Conservation (phyloP, 2,888 invertebrate genomes). For the Parelbella ahira region DNA sequence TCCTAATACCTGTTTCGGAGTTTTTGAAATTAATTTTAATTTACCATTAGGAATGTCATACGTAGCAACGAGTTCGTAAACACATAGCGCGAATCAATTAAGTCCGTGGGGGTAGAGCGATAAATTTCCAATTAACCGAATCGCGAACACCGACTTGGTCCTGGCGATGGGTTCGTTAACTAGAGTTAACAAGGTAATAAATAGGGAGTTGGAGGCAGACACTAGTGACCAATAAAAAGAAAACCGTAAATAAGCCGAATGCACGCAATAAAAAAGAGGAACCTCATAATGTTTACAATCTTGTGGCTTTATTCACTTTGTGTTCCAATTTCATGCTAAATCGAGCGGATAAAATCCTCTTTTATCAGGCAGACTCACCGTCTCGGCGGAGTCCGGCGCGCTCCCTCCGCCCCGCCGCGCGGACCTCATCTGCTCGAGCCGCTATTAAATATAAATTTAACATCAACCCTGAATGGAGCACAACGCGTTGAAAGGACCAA, state of each 20-base stretch:
- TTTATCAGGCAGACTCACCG: conserved; percentile 77
- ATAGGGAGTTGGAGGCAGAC: conserved; percentile 61
- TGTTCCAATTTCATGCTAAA: conserved; percentile 81
- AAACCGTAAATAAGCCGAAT: conserved; percentile 74
- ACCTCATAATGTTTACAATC: conserved; percentile 80
- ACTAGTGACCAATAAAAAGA: conserved; percentile 70
- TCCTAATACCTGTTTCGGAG: conserved; percentile 40
- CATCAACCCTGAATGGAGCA: conserved; percentile 60
- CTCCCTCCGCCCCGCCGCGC: conserved; percentile 30
- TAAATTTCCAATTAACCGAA: conserved; percentile 71
- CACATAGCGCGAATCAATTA: conserved; percentile 65
- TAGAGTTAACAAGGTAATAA: conserved; percentile 79
- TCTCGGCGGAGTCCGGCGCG: conserved; percentile 51
- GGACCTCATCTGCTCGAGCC: conserved; percentile 35
- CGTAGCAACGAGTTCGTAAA: conserved; percentile 44
- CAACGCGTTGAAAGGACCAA: conserved; percentile 59
- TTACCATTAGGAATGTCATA: conserved; percentile 38
- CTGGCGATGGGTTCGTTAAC: conserved; percentile 70
- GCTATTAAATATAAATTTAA: conserved; percentile 69
- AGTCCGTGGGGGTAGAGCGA: conserved; percentile 55
- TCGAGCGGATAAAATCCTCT: conserved; percentile 77
- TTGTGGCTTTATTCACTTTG: conserved; percentile 81
- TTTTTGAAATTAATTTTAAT: conserved; percentile 46
- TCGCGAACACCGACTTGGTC: conserved; percentile 51
- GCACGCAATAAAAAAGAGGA: conserved; percentile 73